Evolutionary conservation across 2,113 vertebrate genomes (phyloP).

Genomic region (Synodontis membranacea): DNA sequence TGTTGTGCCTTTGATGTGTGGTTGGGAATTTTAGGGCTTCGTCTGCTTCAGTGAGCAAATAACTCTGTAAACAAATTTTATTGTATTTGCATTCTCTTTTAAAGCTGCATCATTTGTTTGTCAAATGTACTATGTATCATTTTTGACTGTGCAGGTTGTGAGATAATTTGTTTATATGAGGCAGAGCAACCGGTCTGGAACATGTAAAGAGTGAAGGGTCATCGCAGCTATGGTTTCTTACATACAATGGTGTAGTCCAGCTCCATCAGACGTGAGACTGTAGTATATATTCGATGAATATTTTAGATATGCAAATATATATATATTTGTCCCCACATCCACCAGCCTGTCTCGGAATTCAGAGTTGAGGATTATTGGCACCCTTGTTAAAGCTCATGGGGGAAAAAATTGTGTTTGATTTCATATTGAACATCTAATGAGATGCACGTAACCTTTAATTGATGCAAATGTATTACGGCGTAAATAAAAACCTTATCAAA

Average conservation of each 20-base stretch:
- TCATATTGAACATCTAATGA: background rate
- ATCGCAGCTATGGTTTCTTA: background rate
- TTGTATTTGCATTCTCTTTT: constrained; percentile 45
- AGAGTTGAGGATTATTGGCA: background rate
- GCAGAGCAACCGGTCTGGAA: constrained; percentile 24
- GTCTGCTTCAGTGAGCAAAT: constrained; percentile 32
- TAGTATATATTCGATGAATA: background rate
- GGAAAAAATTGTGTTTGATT: background rate
- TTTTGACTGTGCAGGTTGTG: constrained; percentile 27
- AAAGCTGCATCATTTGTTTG: constrained; percentile 45
- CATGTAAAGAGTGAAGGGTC: constrained; percentile 2
- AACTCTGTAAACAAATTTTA: constrained; percentile 38
- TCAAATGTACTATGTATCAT: constrained; percentile 36
- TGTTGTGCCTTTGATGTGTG: constrained; percentile 13
- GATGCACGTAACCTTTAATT: background rate
- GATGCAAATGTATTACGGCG: background rate
- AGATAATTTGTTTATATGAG: constrained; percentile 4
- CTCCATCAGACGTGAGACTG: background rate
- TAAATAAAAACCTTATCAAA: background rate
- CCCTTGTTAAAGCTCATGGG: background rate
- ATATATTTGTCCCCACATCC: background rate
- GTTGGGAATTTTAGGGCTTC: constrained; percentile 25
- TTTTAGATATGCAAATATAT: no score
- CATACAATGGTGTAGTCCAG: background rate
- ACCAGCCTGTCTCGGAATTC: background rate